phyloP scores from a whole-genome alignment of 2,888 invertebrate species.

The Cantharis rustica region DNA sequence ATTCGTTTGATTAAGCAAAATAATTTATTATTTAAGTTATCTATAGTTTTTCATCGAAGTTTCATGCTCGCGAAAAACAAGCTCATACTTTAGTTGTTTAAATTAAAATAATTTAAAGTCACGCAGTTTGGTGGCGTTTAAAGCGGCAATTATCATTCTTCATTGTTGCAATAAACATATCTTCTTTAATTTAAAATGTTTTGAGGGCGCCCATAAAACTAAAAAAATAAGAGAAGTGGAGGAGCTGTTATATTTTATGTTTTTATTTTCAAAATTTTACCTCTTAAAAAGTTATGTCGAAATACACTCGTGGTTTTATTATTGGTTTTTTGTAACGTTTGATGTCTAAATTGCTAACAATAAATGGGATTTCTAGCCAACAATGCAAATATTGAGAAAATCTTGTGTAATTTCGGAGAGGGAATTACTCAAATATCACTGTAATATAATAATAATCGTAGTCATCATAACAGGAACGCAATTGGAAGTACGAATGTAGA shows the following conservation, averaged over 20 bases:
- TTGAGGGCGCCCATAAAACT: not conserved
- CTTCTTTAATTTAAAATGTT: slow-evolving; percentile 1
- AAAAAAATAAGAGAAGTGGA: not conserved
- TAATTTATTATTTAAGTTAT: slow-evolving; percentile 1
- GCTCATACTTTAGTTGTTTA: slow-evolving; percentile 3
- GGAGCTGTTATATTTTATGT: not conserved
- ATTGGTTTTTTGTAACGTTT: not conserved
- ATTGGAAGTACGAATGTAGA: slow-evolving; percentile 22
- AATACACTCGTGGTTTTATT: not conserved
- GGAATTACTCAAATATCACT: slow-evolving; percentile 18
- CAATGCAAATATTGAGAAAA: not conserved
- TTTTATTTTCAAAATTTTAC: not conserved
- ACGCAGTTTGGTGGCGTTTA: not conserved
- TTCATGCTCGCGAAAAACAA: not conserved
- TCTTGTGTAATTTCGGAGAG: not conserved
- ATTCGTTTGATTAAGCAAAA: slow-evolving; percentile 1
- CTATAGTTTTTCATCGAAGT: not conserved
- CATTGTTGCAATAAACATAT: not conserved
- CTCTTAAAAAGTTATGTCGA: not conserved
- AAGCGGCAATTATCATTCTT: slow-evolving; percentile 2
- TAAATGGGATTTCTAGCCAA: slow-evolving; percentile 2
- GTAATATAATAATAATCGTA: slow-evolving; percentile 19
- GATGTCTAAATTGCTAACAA: not conserved
- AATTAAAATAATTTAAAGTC: slow-evolving; percentile 3
- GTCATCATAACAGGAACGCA: slow-evolving; percentile 10